A percentile compares a stretch with the other conserved stretches of the same genome.
Evolutionary conservation across 2,113 vertebrate species (phyloP).

Genomic region (Climacteris rufus): DNA sequence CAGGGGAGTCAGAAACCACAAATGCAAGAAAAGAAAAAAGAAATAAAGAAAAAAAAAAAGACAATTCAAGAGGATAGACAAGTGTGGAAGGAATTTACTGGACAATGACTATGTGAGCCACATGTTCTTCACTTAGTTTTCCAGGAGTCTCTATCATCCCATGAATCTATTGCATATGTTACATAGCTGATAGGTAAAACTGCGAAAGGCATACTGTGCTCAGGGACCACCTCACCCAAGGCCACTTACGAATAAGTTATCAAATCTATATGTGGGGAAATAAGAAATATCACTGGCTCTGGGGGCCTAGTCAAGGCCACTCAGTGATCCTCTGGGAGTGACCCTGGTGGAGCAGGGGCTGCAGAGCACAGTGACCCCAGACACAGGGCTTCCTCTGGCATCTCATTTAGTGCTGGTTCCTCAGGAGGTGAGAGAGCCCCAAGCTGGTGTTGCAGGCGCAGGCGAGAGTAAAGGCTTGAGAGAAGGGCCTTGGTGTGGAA

Average conservation of each 20-base stretch:
- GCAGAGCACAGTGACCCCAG: no score
- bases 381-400: no score
- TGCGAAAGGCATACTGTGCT: background rate
- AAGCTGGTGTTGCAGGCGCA: no score
- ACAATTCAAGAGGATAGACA: background rate
- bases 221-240: background rate
- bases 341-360: no score
- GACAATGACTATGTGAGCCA: background rate
- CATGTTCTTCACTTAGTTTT: background rate
- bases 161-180: background rate
- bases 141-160: background rate
- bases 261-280: background rate
- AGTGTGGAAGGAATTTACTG: background rate
- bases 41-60: background rate
- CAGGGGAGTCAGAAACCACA: background rate
- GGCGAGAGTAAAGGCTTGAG: no score
- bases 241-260: background rate
- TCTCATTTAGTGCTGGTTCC: no score
- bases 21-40: fast-evolving
- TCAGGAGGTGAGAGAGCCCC: no score
- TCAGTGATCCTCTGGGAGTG: no score
- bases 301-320: no score
- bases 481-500: no score
- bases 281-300: no score
- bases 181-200: background rate